A percentile compares a stretch with the other conserved stretches of the same genome.
Conservation (phyloP, 2,113 vertebrate genomes). For the Eulemur rufifrons region DNA sequence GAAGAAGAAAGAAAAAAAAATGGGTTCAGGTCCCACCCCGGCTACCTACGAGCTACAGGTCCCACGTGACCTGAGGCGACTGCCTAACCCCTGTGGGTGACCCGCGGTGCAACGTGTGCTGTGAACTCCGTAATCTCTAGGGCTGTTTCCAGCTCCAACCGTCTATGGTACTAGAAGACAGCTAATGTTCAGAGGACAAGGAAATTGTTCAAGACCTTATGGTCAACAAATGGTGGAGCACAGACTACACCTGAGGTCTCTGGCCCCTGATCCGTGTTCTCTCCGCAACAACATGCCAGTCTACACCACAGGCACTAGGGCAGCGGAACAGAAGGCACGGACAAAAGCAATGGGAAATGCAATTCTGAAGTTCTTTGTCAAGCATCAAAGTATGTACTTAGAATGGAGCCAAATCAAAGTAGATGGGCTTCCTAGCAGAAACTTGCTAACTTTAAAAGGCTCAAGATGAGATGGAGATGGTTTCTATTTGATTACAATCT, state of each 20-base stretch:
- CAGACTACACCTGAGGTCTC: neutral
- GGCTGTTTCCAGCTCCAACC: too few relatives aligned
- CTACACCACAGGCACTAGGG: neutral
- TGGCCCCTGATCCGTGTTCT: neutral
- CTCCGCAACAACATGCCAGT: neutral
- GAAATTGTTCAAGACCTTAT: rapidly evolving
- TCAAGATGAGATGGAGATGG: neutral
- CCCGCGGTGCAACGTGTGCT: rapidly evolving
- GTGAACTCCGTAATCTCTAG: neutral
- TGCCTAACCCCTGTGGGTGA: rapidly evolving
- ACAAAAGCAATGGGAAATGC: neutral
- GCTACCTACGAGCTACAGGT: neutral
- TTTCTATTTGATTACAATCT: neutral
- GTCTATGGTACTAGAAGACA: neutral
- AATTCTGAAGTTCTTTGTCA: neutral
- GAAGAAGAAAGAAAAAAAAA: neutral
- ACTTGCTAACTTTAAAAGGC: neutral
- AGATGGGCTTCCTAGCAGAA: neutral
- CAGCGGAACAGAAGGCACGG: neutral
- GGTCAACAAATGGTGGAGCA: rapidly evolving
- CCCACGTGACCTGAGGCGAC: neutral
- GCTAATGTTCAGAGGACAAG: neutral
- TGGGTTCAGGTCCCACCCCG: neutral
- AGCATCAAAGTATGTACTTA: neutral
- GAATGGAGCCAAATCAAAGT: neutral